Evolutionary conservation across 1,140 invertebrate species (phyloP).

Genomic region (Apis laboriosa): DNA sequence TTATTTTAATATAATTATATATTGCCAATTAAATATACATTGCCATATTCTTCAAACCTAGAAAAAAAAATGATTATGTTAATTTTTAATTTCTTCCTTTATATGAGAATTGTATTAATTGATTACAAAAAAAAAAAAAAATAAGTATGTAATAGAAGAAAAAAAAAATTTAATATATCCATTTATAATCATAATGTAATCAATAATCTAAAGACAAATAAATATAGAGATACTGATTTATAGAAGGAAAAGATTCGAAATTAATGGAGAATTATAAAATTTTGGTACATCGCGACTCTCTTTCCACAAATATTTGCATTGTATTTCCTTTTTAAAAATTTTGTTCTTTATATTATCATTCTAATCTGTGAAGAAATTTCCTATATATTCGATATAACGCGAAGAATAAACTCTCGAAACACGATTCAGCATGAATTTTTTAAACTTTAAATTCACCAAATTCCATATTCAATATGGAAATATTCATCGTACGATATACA

Average conservation of each 20-base stretch:
- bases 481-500: background rate
- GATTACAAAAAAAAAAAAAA: too few relatives aligned
- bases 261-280: background rate
- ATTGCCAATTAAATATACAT: too few relatives aligned
- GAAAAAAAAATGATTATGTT: too few relatives aligned
- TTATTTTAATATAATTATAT: too few relatives aligned
- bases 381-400: background rate
- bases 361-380: background rate
- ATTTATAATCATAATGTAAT: background rate
- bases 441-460: background rate
- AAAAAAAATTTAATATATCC: too few relatives aligned
- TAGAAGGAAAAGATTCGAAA: background rate
- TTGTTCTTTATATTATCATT: background rate
- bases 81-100: too few relatives aligned
- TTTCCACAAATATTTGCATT: constrained; percentile 7
- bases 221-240: background rate
- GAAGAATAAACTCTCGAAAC: background rate
- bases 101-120: too few relatives aligned
- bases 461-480: background rate
- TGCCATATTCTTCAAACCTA: too few relatives aligned
- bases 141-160: too few relatives aligned
- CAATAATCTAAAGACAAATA: background rate
- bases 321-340: background rate
- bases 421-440: background rate
- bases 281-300: background rate